Conservation (phyloP, 2,888 invertebrate species). For the Ophioninae sp. region DNA sequence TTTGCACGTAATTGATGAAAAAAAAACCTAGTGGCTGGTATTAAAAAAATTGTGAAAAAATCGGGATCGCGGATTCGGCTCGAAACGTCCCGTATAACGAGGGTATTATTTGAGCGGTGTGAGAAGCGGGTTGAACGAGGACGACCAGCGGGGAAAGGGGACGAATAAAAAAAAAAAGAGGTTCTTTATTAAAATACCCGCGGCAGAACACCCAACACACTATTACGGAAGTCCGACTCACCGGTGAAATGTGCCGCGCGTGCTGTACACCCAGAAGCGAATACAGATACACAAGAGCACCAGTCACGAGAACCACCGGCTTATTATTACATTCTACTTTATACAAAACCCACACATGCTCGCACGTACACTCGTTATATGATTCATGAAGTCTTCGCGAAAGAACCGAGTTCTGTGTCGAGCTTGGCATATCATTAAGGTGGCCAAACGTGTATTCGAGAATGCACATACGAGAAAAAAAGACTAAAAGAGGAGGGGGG, state of each 20-base stretch:
- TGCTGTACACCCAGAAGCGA: slow-evolving; percentile 28
- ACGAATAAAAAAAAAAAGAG: slow-evolving; percentile 75
- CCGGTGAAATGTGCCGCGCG: slow-evolving; percentile 55
- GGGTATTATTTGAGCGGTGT: slow-evolving; percentile 39
- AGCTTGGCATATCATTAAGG: slow-evolving; percentile 53
- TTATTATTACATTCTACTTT: slow-evolving; percentile 61
- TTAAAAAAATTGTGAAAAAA: background rate
- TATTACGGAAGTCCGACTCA: slow-evolving; percentile 60
- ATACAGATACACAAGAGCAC: slow-evolving; percentile 25
- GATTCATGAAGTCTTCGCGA: slow-evolving; percentile 50
- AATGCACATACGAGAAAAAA: slow-evolving; percentile 20
- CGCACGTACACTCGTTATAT: slow-evolving; percentile 32
- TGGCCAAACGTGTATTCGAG: slow-evolving; percentile 7
- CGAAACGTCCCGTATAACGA: slow-evolving; percentile 18
- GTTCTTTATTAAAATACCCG: slow-evolving; percentile 78
- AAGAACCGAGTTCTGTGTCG: slow-evolving; percentile 49
- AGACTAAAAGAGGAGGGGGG: background rate
- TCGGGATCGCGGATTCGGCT: background rate
- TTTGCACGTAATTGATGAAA: background rate
- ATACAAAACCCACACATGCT: slow-evolving; percentile 16
- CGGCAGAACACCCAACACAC: slow-evolving; percentile 57
- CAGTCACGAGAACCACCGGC: slow-evolving; percentile 55
- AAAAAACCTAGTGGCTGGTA: background rate
- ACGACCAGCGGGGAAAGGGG: slow-evolving; percentile 50
- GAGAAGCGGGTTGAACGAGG: slow-evolving; percentile 68